Evolutionary conservation across 2,888 invertebrate genomes (phyloP).

Genomic region (Ophion obscuratus): DNA sequence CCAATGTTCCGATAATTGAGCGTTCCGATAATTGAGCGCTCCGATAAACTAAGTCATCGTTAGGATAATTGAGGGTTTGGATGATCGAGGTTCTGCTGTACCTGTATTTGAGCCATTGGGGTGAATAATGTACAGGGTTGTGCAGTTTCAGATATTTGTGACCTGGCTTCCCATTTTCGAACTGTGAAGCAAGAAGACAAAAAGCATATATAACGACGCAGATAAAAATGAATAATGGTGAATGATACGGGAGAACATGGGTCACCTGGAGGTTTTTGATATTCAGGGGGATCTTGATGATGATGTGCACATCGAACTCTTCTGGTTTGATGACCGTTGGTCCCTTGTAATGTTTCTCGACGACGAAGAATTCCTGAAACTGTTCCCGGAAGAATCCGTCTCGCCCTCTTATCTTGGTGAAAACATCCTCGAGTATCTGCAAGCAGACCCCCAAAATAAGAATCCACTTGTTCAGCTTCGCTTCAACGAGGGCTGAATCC

Average conservation of each 20-base stretch:
- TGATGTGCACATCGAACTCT: constrained; percentile 87
- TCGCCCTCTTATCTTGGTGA: constrained; percentile 76
- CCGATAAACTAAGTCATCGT: too few species aligned
- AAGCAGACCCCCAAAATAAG: neutral
- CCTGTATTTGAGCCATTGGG: constrained; percentile 66
- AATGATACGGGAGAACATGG: neutral
- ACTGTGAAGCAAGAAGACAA: constrained; percentile 4
- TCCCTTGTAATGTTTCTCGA: constrained; percentile 87
- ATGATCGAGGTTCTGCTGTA: too few species aligned
- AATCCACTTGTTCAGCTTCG: neutral
- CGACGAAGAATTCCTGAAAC: constrained; percentile 83
- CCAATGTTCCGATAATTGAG: too few species aligned
- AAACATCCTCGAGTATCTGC: constrained; percentile 73
- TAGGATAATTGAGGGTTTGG: too few species aligned
- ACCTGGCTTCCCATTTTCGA: constrained; percentile 59
- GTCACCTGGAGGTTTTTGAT: constrained; percentile 80
- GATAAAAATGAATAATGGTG: neutral
- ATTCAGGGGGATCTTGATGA: constrained; percentile 85
- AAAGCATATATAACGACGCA: constrained; percentile 9
- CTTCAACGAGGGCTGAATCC: neutral
- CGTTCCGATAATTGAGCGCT: too few species aligned
- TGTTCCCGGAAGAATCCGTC: constrained; percentile 78
- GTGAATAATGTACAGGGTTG: constrained; percentile 7
- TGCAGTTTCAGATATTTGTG: constrained; percentile 68
- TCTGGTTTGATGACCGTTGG: constrained; percentile 86